Percentiles rank a stretch among this genome's conserved stretches.
These are phyloP conservation scores for Synodontis membranacea DNA, from an alignment of 2,113 vertebrate species.

Conservation along the genomic window DNA sequence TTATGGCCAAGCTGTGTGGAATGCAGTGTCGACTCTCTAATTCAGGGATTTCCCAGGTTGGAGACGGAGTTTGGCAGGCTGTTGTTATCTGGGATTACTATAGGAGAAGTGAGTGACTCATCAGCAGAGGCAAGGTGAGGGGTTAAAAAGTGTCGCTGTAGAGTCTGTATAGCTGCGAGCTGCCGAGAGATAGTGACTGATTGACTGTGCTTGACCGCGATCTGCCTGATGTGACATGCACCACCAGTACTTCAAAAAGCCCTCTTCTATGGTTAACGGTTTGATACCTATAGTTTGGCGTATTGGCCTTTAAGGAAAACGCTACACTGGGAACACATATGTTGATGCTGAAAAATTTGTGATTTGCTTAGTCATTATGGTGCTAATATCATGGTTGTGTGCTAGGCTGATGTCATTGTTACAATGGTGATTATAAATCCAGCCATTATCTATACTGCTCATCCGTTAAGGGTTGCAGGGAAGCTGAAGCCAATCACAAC, in stretches of 20 bases:
- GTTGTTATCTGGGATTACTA: conserved; percentile 54
- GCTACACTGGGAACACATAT: background rate
- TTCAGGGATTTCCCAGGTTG: conserved; percentile 52
- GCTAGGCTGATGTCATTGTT: background rate
- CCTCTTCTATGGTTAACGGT: background rate
- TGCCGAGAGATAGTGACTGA: conserved; percentile 59
- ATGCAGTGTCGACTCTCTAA: conserved; percentile 44
- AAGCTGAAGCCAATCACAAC: no score
- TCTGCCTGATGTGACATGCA: conserved; percentile 24
- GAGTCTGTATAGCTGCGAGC: conserved; percentile 57
- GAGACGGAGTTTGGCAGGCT: conserved; percentile 23
- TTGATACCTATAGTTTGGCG: background rate
- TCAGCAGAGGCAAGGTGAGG: conserved; percentile 38
- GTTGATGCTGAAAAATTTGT: background rate
- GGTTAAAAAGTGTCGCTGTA: conserved; percentile 43
- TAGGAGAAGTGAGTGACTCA: conserved; percentile 55
- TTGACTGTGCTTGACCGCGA: conserved; percentile 59
- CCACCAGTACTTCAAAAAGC: background rate
- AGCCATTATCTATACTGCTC: no score
- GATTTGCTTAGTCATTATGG: background rate
- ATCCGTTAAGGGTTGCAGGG: no score
- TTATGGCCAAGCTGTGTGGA: conserved; percentile 38
- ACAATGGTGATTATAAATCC: background rate
- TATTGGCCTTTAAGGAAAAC: background rate
- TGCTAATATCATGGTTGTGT: background rate